phyloP scores from a whole-genome alignment of 1,140 invertebrate genomes.

The Drosophila busckii region DNA sequence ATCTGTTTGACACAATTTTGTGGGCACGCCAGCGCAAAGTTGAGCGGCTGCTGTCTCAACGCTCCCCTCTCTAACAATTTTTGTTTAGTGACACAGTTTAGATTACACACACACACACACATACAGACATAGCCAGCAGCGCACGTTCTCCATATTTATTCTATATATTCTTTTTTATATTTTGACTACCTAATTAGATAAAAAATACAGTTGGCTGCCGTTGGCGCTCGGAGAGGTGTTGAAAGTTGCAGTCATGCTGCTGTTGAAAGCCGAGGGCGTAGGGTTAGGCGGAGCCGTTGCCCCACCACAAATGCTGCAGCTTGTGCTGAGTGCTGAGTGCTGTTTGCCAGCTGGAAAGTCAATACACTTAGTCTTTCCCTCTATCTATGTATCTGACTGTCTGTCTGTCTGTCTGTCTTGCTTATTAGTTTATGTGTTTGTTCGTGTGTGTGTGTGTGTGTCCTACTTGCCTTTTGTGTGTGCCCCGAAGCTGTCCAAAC shows the following conservation, averaged over 20 bases:
- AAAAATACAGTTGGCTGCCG: constrained; percentile 45
- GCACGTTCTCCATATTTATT: constrained; percentile 26
- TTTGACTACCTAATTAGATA: constrained; percentile 75
- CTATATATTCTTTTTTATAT: constrained; percentile 25
- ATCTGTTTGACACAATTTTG: constrained; percentile 74
- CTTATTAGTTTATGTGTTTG: constrained; percentile 7
- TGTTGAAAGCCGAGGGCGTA: neutral
- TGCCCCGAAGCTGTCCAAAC: constrained; percentile 20
- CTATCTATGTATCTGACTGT: constrained; percentile 1
- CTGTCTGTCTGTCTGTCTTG: constrained; percentile 21
- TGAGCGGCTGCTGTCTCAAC: constrained; percentile 31
- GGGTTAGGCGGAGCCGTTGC: neutral
- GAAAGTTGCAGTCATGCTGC: constrained; percentile 35
- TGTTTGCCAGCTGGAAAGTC: constrained; percentile 23
- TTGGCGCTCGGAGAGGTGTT: constrained; percentile 20
- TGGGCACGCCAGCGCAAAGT: constrained; percentile 55
- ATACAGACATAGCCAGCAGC: constrained; percentile 6
- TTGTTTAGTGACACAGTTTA: constrained; percentile 75
- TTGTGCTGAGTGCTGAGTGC: constrained; percentile 28
- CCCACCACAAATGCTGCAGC: constrained; percentile 5
- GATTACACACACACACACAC: constrained; percentile 41
- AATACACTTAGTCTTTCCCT: constrained; percentile 23
- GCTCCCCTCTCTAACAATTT: constrained; percentile 36
- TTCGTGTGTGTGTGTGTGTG: no score
- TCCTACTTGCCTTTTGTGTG: no score